Evolutionary conservation across 2,888 invertebrate species (phyloP).

Genomic region (Troides aeacus): DNA sequence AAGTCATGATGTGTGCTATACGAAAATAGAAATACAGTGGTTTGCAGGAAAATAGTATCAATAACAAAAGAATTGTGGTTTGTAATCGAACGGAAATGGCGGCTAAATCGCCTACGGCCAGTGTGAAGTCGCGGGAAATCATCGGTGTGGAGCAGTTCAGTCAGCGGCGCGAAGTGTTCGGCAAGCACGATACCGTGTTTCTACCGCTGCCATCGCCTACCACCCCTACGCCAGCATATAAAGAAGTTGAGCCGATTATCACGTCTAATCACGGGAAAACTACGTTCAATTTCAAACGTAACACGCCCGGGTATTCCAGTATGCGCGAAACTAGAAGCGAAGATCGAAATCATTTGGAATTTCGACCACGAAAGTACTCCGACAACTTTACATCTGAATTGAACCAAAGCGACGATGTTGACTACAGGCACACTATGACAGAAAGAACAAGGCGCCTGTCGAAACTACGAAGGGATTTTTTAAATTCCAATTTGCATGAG

Average conservation of each 20-base stretch:
- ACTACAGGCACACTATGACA: slow-evolving; percentile 68
- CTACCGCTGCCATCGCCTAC: slow-evolving; percentile 65
- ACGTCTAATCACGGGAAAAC: slow-evolving; percentile 74
- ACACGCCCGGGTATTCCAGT: slow-evolving; percentile 68
- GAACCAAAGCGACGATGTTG: slow-evolving; percentile 71
- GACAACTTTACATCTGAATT: slow-evolving; percentile 71
- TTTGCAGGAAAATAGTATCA: slow-evolving; percentile 77
- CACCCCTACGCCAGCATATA: slow-evolving; percentile 49
- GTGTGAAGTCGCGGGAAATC: slow-evolving; percentile 74
- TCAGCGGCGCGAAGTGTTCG: slow-evolving; percentile 76
- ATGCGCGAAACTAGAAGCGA: slow-evolving; percentile 70
- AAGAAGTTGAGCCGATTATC: slow-evolving; percentile 63
- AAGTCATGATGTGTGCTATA: slow-evolving; percentile 76
- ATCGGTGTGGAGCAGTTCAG: slow-evolving; percentile 75
- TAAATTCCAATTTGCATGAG: slow-evolving; percentile 70
- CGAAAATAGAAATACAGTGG: slow-evolving; percentile 74
- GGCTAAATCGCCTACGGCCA: slow-evolving; percentile 73
- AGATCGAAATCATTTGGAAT: slow-evolving; percentile 57
- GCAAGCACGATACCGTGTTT: slow-evolving; percentile 75
- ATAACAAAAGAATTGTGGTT: slow-evolving; percentile 77
- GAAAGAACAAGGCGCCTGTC: slow-evolving; percentile 70
- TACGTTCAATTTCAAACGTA: slow-evolving; percentile 70
- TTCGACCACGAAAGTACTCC: slow-evolving; percentile 70
- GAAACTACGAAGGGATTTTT: slow-evolving; percentile 67
- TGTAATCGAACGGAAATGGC: slow-evolving; percentile 77